Conservation (phyloP, 2,113 vertebrate genomes). For the Oreotragus oreotragus region DNA sequence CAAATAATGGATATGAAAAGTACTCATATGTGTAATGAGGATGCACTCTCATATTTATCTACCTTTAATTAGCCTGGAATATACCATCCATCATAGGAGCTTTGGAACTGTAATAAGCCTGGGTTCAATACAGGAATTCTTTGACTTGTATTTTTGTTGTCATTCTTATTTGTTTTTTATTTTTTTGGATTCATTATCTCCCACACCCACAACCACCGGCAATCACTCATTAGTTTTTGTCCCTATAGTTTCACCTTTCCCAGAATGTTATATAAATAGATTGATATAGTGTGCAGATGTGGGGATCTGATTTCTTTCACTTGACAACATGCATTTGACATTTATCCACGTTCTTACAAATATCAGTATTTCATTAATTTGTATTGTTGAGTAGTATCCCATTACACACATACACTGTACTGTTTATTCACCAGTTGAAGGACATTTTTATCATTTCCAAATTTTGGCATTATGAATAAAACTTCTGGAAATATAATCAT, state of each 20-base stretch:
- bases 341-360: background rate
- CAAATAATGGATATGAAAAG: background rate
- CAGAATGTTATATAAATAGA: background rate
- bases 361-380: background rate
- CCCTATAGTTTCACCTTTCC: background rate
- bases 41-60: background rate
- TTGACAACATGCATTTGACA: background rate
- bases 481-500: background rate
- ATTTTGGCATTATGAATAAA: background rate
- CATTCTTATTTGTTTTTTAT: background rate
- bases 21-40: background rate
- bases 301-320: background rate
- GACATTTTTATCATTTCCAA: constrained; percentile 11
- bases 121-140: background rate
- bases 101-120: background rate
- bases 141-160: background rate
- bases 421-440: background rate
- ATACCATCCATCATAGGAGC: background rate
- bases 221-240: background rate
- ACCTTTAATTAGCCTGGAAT: constrained; percentile 4
- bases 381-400: background rate
- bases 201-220: background rate
- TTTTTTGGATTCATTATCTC: background rate
- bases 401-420: background rate
- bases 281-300: background rate